Conservation (phyloP, 2,113 vertebrate species). For the Centrocercus urophasianus region DNA sequence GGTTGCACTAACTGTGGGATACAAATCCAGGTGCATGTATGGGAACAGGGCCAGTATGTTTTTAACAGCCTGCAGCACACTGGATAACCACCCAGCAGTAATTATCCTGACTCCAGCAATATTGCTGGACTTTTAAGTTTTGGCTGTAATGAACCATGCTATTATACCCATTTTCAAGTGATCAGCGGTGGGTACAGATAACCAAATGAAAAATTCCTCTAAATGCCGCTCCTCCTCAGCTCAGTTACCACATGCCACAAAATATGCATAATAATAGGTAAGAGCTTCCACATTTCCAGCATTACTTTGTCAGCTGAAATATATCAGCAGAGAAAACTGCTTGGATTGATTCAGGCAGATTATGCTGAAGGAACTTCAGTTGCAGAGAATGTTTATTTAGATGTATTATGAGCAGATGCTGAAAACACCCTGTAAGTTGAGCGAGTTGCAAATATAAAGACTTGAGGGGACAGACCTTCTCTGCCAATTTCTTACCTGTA, state of each 20-base stretch:
- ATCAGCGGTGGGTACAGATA: background rate
- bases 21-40: background rate
- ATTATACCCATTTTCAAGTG: background rate
- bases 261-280: background rate
- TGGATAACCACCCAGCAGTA: background rate
- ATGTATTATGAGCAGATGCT: background rate
- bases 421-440: background rate
- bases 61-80: background rate
- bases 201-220: background rate
- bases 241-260: background rate
- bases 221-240: background rate
- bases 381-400: background rate
- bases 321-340: background rate
- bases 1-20: background rate
- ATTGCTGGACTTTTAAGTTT: background rate
- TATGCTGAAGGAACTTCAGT: background rate
- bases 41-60: background rate
- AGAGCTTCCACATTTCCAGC: background rate
- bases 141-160: background rate
- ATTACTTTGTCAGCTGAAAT: conserved; percentile 10
- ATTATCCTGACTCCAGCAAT: background rate
- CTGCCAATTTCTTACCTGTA: background rate
- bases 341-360: background rate
- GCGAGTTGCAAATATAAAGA: background rate
- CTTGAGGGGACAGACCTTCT: background rate